Evolutionary conservation across 2,113 vertebrate genomes (phyloP), one percentile per base, ranked within the genome.

Genomic region (Chiloscyllium plagiosum): DNA sequence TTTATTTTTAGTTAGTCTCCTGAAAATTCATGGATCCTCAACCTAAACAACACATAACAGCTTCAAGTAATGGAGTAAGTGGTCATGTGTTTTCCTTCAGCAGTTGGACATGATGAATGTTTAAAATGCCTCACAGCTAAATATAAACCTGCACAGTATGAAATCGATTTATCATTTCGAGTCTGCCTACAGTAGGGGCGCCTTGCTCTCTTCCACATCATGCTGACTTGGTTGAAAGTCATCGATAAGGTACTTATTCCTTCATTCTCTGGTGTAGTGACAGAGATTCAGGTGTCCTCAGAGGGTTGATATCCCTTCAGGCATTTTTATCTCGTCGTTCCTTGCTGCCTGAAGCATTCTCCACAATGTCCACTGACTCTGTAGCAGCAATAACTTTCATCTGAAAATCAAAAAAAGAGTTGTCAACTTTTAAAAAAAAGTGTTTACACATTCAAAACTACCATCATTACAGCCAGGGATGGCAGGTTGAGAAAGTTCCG

Each of bases 91-190:
- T 83, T 87, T 56, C 52, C 50, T 56, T 50, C 47, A 89, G 50
- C 24, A 83, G 80, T 42, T 83, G 19, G 80, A 5, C 80, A 89
- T 22, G 50, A 89, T 89, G 86, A 52, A 89, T 52, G 50, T 56
- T 89, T 50, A 29, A 89, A 89, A 89, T 89, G 86, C 86, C 50
- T 89, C 50, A 29, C 86, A 87, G 50, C 42, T 52, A 87, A 87
- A 87, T 87, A 89, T 89, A 89, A 89, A 89, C 22, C 50, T 56
- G 86, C 50, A 83, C 80, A 83, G 80, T 50, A 50, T 89, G 50
- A 26, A 47, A 56, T 89, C 22, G 42, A 83, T 83, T 83, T 83
- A 83, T 56, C 24, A 56, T 33, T 56, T 89, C 13, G 47, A 52
- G 85, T 87, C 8, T 87, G 86, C 26, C 4, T 50, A 56, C 42